Conservation (phyloP, 2,888 invertebrate genomes). For the Dicranocentrus wangi region DNA sequence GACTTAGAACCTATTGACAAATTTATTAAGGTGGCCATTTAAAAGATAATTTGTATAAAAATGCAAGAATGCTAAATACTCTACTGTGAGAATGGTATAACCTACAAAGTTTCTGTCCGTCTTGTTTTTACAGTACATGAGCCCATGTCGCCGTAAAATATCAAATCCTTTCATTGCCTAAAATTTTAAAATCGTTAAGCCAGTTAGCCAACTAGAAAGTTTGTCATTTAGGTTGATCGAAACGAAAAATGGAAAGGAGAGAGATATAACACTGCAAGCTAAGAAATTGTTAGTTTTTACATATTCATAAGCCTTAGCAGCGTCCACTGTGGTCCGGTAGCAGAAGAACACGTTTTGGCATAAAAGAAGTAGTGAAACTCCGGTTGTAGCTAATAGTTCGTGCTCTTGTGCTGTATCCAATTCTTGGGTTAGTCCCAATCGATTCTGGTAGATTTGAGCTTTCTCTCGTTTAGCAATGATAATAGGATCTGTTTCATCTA, state of each 20-base stretch:
- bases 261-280: no score
- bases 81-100: background rate
- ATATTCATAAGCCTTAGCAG: slow-evolving; percentile 64
- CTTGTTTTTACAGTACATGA: slow-evolving; percentile 68
- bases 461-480: background rate
- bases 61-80: slow-evolving; percentile 2
- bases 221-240: no score
- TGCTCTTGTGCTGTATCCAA: slow-evolving; percentile 24
- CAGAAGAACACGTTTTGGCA: slow-evolving; percentile 63
- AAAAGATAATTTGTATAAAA: no score
- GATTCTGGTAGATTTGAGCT: background rate
- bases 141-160: slow-evolving; percentile 67
- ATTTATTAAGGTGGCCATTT: background rate
- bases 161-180: slow-evolving; percentile 70
- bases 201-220: no score
- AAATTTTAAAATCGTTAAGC: slow-evolving; percentile 1
- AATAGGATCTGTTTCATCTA: background rate
- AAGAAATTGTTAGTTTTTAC: slow-evolving; percentile 54
- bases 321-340: slow-evolving; percentile 64
- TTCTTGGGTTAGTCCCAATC: background rate
- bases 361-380: slow-evolving; percentile 48
- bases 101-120: slow-evolving; percentile 69
- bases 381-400: slow-evolving; percentile 38
- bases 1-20: slow-evolving; percentile 56
- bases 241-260: no score